Conservation (phyloP, 2,888 invertebrate species). For the Scelioninae gen. 1 region DNA sequence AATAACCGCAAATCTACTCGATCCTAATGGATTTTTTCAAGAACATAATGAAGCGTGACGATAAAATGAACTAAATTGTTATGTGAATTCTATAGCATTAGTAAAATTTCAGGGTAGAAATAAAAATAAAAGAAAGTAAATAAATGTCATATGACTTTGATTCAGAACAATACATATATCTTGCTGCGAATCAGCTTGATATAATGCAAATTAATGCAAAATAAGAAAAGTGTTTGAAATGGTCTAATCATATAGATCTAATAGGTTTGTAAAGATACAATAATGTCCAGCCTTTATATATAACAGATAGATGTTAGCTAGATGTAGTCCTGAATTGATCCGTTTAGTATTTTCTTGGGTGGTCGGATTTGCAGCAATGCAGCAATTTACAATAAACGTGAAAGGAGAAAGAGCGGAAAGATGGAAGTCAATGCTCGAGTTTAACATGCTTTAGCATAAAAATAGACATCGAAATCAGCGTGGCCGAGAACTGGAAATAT, state of each 20-base stretch:
- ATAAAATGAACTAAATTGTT: not conserved
- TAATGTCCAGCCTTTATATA: conserved; percentile 1
- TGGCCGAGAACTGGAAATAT: conserved; percentile 53
- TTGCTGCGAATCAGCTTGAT: conserved; percentile 6
- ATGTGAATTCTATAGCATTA: not conserved
- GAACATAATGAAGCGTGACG: not conserved
- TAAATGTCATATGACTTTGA: conserved; percentile 15
- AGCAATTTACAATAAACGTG: conserved; percentile 31
- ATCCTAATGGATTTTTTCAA: not conserved
- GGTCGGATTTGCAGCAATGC: conserved; percentile 27
- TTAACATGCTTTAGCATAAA: conserved; percentile 40
- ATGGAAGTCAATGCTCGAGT: conserved; percentile 39
- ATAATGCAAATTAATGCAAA: conserved; percentile 13
- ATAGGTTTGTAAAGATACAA: conserved; percentile 20
- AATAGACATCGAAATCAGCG: conserved; percentile 48
- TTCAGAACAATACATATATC: not conserved
- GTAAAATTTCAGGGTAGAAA: conserved; percentile 3
- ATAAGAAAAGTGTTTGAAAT: conserved; percentile 6
- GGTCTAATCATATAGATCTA: conserved; percentile 18
- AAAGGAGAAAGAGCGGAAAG: conserved; percentile 15
- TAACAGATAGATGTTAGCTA: conserved; percentile 16
- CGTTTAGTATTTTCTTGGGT: conserved; percentile 22
- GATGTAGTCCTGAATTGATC: conserved; percentile 28
- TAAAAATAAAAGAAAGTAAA: conserved; percentile 10
- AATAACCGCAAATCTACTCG: conserved; percentile 4